Conservation (phyloP, 2,797 vertebrate species). For the Poeciliopsis turneri region DNA sequence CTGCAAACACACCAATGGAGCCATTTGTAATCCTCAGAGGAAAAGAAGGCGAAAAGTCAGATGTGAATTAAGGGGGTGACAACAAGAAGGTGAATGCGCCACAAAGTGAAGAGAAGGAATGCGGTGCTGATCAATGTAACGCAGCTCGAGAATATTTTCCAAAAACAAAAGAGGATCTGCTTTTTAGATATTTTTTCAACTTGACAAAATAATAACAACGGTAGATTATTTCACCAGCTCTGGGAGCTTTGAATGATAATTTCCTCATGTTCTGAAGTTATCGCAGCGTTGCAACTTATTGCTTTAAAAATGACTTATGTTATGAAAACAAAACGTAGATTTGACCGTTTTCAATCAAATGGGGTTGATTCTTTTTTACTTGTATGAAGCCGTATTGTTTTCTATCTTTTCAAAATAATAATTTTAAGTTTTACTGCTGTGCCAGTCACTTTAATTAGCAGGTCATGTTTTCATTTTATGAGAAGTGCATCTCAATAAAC, state of each 20-base stretch:
- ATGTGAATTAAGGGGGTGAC: constrained; percentile 13
- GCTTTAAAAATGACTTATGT: neutral
- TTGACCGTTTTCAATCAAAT: neutral
- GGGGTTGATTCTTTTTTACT: neutral
- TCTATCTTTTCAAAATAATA: neutral
- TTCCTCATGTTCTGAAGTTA: neutral
- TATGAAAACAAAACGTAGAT: neutral
- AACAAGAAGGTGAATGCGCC: neutral
- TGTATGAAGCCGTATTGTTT: neutral
- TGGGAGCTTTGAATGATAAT: neutral
- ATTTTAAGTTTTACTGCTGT: neutral
- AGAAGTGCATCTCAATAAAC: neutral
- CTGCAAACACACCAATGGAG: constrained; percentile 34
- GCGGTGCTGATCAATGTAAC: neutral
- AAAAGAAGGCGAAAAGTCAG: constrained; percentile 21
- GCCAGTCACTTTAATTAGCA: neutral
- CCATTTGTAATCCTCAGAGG: constrained; percentile 9
- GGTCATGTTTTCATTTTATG: neutral
- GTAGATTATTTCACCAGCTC: neutral
- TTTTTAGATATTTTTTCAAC: neutral
- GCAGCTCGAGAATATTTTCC: neutral
- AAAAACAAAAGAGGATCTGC: neutral
- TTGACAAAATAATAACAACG: neutral
- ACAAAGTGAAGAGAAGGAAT: neutral
- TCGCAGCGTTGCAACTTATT: neutral